Percentiles rank a stretch among this genome's conserved stretches.
Evolutionary conservation across 2,888 invertebrate species (phyloP).

Genomic region (Teinopalpus imperialis): DNA sequence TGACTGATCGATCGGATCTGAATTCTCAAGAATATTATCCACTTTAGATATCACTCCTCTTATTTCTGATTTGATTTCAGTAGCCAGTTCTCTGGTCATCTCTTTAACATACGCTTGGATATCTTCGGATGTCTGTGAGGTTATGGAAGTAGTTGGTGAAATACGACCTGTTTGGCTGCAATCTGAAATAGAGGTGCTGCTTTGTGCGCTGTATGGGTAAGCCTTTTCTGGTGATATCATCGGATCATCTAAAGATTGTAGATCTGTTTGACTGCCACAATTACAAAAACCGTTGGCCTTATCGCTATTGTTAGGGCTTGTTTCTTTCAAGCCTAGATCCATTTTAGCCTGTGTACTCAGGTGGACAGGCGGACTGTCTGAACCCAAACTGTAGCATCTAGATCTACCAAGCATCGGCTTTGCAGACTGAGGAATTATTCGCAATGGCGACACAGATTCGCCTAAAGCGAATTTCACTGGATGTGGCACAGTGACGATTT

Average conservation of each 20-base stretch:
- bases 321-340: slow-evolving; percentile 83
- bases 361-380: slow-evolving; percentile 75
- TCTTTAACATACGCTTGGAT: slow-evolving; percentile 89
- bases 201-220: slow-evolving; percentile 69
- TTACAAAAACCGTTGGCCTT: slow-evolving; percentile 82
- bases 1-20: slow-evolving; percentile 81
- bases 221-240: slow-evolving; percentile 71
- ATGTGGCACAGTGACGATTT: slow-evolving; percentile 43
- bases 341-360: slow-evolving; percentile 84
- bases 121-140: slow-evolving; percentile 83
- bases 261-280: slow-evolving; percentile 88
- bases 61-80: slow-evolving; percentile 91
- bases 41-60: slow-evolving; percentile 90
- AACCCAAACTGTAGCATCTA: slow-evolving; percentile 86
- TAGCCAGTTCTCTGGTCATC: slow-evolving; percentile 89
- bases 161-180: slow-evolving; percentile 79
- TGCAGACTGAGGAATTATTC: slow-evolving; percentile 48
- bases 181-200: slow-evolving; percentile 78
- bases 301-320: slow-evolving; percentile 66
- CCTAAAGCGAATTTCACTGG: slow-evolving; percentile 86
- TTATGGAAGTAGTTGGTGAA: slow-evolving; percentile 79
- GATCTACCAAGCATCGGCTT: slow-evolving; percentile 59
- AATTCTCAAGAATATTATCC: slow-evolving; percentile 88
- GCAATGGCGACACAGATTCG: slow-evolving; percentile 82
- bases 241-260: slow-evolving; percentile 84